phyloP scores from a whole-genome alignment of 2,888 invertebrate species.

The Torymus tubicola region DNA sequence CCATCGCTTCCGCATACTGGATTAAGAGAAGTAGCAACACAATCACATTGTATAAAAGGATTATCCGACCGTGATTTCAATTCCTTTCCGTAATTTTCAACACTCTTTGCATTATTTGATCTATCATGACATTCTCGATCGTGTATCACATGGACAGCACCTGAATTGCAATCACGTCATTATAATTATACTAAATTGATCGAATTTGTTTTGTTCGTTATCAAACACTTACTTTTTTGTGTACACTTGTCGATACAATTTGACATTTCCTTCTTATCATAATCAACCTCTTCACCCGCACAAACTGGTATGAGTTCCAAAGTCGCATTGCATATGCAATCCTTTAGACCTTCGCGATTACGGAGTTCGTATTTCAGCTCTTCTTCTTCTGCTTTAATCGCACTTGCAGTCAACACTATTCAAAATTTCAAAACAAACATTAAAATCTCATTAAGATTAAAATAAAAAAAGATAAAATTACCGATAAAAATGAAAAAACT shows the following conservation, averaged over 20 bases:
- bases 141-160: not conserved
- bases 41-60: conserved; percentile 32
- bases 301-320: conserved; percentile 9
- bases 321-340: conserved; percentile 22
- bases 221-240: conserved; percentile 13
- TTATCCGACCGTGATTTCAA: conserved; percentile 3
- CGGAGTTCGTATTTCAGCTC: conserved; percentile 4
- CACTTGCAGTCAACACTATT: not conserved
- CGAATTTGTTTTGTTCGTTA: too few relatives aligned
- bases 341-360: conserved; percentile 11
- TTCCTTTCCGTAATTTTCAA: not conserved
- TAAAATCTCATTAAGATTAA: too few relatives aligned
- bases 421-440: not conserved
- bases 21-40: conserved; percentile 17
- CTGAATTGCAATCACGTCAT: too few relatives aligned
- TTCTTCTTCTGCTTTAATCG: not conserved
- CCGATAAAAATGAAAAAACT: conserved; percentile 1
- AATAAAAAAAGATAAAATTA: not conserved
- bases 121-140: not conserved
- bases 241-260: conserved; percentile 19
- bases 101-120: not conserved
- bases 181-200: too few relatives aligned
- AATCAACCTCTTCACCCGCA: not conserved
- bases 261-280: conserved; percentile 10
- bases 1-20: not conserved